Percentiles rank a stretch among this genome's conserved stretches.
These are phyloP conservation scores for Pituophis catenifer DNA, from an alignment of 2,113 vertebrate species.

Conservation along the genomic window DNA sequence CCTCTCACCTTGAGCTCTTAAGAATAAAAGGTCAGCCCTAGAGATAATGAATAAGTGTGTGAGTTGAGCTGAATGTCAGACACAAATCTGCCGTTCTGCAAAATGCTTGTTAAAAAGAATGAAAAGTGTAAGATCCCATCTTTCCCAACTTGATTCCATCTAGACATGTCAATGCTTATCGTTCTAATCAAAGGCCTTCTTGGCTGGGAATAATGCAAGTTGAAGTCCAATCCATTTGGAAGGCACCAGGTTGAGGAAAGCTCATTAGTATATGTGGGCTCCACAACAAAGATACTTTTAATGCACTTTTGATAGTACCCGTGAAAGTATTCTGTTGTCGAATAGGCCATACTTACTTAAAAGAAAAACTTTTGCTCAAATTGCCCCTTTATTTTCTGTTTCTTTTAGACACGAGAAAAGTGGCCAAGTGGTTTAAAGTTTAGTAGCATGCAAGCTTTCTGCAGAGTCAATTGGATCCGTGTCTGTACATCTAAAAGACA, in stretches of 20 bases:
- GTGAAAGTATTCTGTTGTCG: neutral
- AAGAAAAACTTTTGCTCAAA: neutral
- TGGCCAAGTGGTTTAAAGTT: neutral
- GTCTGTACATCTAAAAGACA: constrained; percentile 14
- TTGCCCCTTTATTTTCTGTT: neutral
- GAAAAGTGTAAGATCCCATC: neutral
- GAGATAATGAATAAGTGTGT: neutral
- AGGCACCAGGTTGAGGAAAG: neutral
- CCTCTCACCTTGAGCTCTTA: neutral
- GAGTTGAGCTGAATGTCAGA: neutral
- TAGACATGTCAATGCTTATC: neutral
- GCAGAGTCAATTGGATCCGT: constrained; percentile 3
- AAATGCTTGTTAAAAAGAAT: neutral
- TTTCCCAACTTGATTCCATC: neutral
- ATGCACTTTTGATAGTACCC: neutral
- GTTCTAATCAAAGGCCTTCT: neutral
- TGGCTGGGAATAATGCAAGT: neutral
- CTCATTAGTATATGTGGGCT: neutral
- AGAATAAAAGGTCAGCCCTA: neutral
- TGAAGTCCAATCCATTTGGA: neutral
- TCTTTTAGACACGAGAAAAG: neutral
- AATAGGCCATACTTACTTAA: neutral
- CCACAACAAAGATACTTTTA: neutral
- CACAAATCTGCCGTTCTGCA: neutral
- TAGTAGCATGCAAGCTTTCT: neutral